A percentile compares a stretch with the other conserved stretches of the same genome.
Evolutionary conservation across 2,888 invertebrate species (phyloP).

Genomic region (Hydraecia micacea): DNA sequence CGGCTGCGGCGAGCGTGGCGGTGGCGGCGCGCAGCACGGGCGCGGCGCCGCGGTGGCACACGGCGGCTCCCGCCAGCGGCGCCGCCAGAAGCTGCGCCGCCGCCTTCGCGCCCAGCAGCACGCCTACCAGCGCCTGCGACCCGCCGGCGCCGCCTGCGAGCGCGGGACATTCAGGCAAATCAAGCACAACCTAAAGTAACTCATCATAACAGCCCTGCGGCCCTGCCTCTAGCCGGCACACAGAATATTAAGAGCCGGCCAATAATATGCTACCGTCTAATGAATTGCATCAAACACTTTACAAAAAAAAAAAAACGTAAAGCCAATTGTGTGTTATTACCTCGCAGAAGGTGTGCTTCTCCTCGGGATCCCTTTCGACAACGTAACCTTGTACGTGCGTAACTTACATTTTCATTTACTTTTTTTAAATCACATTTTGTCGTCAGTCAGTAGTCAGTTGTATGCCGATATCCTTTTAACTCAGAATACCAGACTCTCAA

Average conservation of each 20-base stretch:
- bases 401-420: too few relatives aligned
- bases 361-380: not conserved
- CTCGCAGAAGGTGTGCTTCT: not conserved
- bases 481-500: too few relatives aligned
- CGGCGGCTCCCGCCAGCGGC: slow-evolving; percentile 79
- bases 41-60: slow-evolving; percentile 77
- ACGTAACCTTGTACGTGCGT: too few relatives aligned
- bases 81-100: slow-evolving; percentile 80
- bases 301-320: not conserved
- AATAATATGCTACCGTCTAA: not conserved
- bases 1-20: slow-evolving; percentile 76
- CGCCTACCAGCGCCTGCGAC: slow-evolving; percentile 79
- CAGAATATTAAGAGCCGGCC: too few relatives aligned
- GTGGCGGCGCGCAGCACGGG: slow-evolving; percentile 78
- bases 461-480: too few relatives aligned
- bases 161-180: too few relatives aligned
- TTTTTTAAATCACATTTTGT: too few relatives aligned
- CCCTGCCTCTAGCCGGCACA: not conserved
- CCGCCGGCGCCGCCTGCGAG: slow-evolving; percentile 44
- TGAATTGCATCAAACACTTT: not conserved
- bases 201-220: too few relatives aligned
- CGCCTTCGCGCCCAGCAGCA: slow-evolving; percentile 84
- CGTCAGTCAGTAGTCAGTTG: too few relatives aligned
- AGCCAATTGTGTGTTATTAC: not conserved
- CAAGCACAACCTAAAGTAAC: too few relatives aligned